Base-by-base conservation (phyloP, 2,797 vertebrate species). In the Astyanax mexicanus region DNA sequence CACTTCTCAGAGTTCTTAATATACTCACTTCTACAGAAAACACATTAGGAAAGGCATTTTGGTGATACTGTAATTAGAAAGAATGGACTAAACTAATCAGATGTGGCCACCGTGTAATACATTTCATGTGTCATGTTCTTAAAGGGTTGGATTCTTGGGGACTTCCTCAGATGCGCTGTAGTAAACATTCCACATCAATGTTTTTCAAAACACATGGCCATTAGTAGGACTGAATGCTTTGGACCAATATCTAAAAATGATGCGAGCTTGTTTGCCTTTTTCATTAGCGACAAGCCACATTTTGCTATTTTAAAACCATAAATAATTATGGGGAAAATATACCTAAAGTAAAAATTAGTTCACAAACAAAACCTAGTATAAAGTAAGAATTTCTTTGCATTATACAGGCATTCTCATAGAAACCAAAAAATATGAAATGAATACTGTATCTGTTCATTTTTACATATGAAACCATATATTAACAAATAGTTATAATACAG, bases 401-500 rank as follows among this genome's bases (percentile, higher is more conserved):
- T 45, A 62, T 13, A 67, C 52, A 84, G 27, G 32, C 52, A 61
- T 78, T 79, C 74, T 58, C 81, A 80, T 49, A 45, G 58, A 68
- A 47, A 3, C 62, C 10, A 74, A 45, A 71, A 29, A 75, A 66
- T 40, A 69, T 83, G 54, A 87, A 81, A 86, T 60, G 65, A 76
- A 72, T 76, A 74, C 69, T 67, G 66, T 42, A 69, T 72, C 27
- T 62, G 35, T 65, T 83, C 81, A 83, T 62, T 77, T 86, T 86
- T 88, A 88, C 72, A 87, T 80, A 79, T 77, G 47, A 90, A 90
- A 89, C 84, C 45, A 88, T 84, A 89, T 84, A 88, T 87, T 79
- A 88, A 88, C 82, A 84, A 88, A 87, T 78, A 82, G 80, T 86
- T 88, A 87, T 80, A 81, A 86, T 86, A 90, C 86, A 90, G 75